Evolutionary conservation across 2,113 vertebrate genomes (phyloP), one percentile per base, ranked within the genome.

Genomic region (Cinclus cinclus): DNA sequence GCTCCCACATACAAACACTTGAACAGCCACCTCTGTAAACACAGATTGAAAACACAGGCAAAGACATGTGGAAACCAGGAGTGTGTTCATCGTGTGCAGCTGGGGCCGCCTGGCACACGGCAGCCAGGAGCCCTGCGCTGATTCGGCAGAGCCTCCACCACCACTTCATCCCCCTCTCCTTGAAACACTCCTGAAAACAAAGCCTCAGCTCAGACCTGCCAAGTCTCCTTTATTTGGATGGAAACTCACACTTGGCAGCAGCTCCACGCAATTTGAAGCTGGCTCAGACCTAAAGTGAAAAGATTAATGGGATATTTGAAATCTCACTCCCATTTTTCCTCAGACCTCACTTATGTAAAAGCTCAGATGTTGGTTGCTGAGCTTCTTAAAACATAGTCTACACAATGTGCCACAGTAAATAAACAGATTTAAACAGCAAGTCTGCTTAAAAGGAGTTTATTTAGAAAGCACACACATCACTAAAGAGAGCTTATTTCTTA

Each of bases 401-500:
- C 90, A 94, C 90, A 95, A 95, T 83, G 91, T 95, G 94, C 89
- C 65, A 90, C 87, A 95, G 94, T 93, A 97, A 97, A 97, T 90
- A 96, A 96, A 96, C 88, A 96, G 88, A 92, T 95, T 95, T 95
- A 94, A 96, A 87, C 90, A 71, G 69, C 83, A 95, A 88, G 79
- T 80, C 74, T 81, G 64, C 91, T 92, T 96, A 91, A 94, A 94
- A 89, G 63, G 70, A 95, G 93, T 95, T 94, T 80, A 94, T 91
- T 94, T 92, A 92, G 93, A 92, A 95, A 87, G 88, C 84, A 80
- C 85, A 93, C 0, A 2, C 93, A 94, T 89, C 81, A 83, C 83
- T 95, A 95, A 95, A 95, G 90, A 89, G 82, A 96, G 95, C 96
- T 97, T 94, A 94, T 70, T 93, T 96, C 90, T 97, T 97, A 97